Percentiles rank a stretch among this genome's conserved stretches.
Conservation (phyloP, 2,888 invertebrate genomes). For the Labia minor region DNA sequence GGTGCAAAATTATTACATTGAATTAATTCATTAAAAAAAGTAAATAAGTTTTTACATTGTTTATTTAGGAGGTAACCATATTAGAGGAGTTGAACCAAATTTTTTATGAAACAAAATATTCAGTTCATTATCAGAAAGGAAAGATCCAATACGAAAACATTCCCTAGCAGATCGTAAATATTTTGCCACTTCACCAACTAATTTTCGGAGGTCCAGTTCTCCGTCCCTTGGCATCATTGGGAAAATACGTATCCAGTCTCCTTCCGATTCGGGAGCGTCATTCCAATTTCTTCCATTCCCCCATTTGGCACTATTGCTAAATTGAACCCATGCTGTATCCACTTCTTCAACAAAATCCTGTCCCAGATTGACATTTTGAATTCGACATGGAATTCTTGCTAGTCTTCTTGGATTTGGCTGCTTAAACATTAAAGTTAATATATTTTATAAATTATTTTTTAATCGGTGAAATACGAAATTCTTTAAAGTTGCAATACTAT, state of each 20-base stretch:
- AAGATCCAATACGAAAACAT: neutral
- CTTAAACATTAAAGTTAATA: too few species aligned
- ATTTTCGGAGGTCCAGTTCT: neutral
- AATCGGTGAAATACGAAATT: too few species aligned
- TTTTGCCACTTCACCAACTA: neutral
- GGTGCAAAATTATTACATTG: too few species aligned
- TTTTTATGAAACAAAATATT: neutral
- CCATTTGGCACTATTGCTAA: constrained; percentile 37
- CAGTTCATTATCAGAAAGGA: neutral
- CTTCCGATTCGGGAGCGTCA: constrained; percentile 50
- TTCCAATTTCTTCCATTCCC: constrained; percentile 63
- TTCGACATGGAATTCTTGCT: neutral
- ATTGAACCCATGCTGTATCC: neutral
- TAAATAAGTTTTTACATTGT: too few species aligned
- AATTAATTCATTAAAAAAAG: too few species aligned
- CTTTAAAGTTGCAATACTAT: too few species aligned
- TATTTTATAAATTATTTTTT: too few species aligned
- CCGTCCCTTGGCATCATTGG: constrained; percentile 39
- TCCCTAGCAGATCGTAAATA: neutral
- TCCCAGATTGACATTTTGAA: neutral
- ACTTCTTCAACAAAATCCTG: neutral
- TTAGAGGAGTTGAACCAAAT: neutral
- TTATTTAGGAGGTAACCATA: constrained; percentile 1
- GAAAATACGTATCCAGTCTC: constrained; percentile 67
- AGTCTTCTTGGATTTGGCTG: neutral